Evolutionary conservation across 2,113 vertebrate genomes (phyloP), one percentile per base, ranked within the genome.

Genomic region (Sorex araneus): DNA sequence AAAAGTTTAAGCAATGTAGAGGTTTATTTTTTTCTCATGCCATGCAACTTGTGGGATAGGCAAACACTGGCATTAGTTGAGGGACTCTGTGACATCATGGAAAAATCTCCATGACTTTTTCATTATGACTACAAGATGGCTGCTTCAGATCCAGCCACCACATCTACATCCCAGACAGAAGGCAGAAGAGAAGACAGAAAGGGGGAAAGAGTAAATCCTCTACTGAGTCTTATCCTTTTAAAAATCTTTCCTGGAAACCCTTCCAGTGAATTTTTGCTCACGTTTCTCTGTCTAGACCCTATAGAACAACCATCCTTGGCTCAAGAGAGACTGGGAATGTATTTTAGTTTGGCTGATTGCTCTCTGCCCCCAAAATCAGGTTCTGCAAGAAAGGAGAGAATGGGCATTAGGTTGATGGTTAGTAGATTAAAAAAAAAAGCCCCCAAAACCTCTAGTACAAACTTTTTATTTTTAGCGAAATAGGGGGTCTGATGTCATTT

Each of bases 331-430:
- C 36, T 88, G 43, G 23, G n/a, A 87, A 82, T 88, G 19, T 18
- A 79, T 47, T 57, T 95, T 64, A 21, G 21, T 86, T 92, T 34
- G 75, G 40, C 7, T 87, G 15, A 45, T 60, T 90, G 60, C 40
- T 93, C 64, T 93, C 64, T 93, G 63, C 32, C 50, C 84, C 64
- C 40, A 75, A 87, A 82, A 82, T 87, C 64, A 77, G 54, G 6
- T 76, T 84, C 71, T 73, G 6, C 57, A 54, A 30, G 80, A 89
- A 80, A 76, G 84, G 18, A 67, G 45, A 74, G 11, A 81, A 89
- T 70, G 40, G 63, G 15, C 19, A 21, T 57, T 81, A 32, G 19
- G 30, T 70, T 79, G 71, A 40, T 45, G 40, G 88, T n/a, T 76
- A 66, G 50, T 79, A 60, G 85, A 64, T 85, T 78, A 90, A 80